Evolutionary conservation across 2,113 vertebrate genomes (phyloP).

Genomic region (Accipiter virgatus): DNA sequence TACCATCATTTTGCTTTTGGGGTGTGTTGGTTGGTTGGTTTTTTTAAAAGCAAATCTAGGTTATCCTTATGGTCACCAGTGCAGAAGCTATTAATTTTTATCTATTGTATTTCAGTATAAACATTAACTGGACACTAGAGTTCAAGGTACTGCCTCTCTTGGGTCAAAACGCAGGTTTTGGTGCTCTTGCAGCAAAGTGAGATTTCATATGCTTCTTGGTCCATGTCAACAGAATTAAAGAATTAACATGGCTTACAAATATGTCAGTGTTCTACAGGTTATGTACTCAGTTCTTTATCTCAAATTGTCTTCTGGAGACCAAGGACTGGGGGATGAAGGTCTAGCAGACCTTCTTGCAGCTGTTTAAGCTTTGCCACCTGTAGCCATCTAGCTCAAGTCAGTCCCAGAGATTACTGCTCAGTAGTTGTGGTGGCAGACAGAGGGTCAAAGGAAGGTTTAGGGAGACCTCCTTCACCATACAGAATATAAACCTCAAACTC

Average conservation of each 20-base stretch:
- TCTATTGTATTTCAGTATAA: neutral
- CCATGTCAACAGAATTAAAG: neutral
- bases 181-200: neutral
- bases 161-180: neutral
- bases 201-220: neutral
- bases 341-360: neutral
- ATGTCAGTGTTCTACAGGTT: neutral
- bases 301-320: neutral
- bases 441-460: neutral
- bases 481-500: neutral
- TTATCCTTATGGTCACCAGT: neutral
- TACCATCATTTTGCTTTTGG: neutral
- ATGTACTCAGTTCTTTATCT: neutral
- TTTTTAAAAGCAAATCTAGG: neutral
- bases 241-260: neutral
- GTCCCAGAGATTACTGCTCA: neutral
- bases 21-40: accelerated
- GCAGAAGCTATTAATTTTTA: neutral
- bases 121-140: neutral
- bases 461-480: neutral
- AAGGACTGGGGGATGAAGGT: neutral
- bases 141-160: neutral
- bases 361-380: neutral
- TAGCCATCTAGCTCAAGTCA: neutral
- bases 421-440: neutral